Conservation (phyloP, 2,888 invertebrate species). For the Marronus borbonicus region DNA sequence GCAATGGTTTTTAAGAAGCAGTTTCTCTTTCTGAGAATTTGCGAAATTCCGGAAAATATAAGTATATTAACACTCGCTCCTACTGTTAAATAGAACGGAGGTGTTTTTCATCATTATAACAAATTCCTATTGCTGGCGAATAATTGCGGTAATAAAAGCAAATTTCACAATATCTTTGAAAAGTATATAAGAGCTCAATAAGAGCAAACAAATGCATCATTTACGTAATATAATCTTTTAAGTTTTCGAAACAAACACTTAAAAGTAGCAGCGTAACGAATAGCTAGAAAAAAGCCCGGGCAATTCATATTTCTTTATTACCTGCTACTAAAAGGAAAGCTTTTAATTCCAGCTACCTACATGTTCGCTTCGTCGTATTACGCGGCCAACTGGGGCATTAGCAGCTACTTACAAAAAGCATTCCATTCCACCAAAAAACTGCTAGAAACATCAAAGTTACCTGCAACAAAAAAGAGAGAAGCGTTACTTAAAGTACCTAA, state of each 20-base stretch:
- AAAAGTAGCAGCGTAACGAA: background rate
- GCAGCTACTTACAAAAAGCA: slow-evolving; percentile 52
- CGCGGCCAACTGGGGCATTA: slow-evolving; percentile 41
- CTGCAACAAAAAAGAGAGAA: slow-evolving; percentile 40
- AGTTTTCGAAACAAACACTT: background rate
- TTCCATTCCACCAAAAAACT: slow-evolving; percentile 33
- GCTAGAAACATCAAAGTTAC: slow-evolving; percentile 42
- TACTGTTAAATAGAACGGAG: too few relatives aligned
- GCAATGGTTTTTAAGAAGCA: too few relatives aligned
- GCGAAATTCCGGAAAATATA: too few relatives aligned
- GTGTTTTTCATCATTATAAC: too few relatives aligned
- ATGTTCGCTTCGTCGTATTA: slow-evolving; percentile 13
- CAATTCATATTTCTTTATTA: slow-evolving; percentile 27
- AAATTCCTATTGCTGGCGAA: too few relatives aligned
- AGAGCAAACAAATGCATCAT: background rate
- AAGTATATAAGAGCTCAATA: too few relatives aligned
- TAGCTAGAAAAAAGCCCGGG: background rate
- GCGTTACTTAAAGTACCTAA: slow-evolving; percentile 37
- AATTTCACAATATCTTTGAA: too few relatives aligned
- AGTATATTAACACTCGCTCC: too few relatives aligned
- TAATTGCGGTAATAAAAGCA: too few relatives aligned
- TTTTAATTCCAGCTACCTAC: slow-evolving; percentile 33
- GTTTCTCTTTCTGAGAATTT: too few relatives aligned
- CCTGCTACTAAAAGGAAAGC: slow-evolving; percentile 32
- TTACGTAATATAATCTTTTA: background rate